Base-by-base conservation (phyloP, 2,797 vertebrate species). In the Eospalax fontanierii region DNA sequence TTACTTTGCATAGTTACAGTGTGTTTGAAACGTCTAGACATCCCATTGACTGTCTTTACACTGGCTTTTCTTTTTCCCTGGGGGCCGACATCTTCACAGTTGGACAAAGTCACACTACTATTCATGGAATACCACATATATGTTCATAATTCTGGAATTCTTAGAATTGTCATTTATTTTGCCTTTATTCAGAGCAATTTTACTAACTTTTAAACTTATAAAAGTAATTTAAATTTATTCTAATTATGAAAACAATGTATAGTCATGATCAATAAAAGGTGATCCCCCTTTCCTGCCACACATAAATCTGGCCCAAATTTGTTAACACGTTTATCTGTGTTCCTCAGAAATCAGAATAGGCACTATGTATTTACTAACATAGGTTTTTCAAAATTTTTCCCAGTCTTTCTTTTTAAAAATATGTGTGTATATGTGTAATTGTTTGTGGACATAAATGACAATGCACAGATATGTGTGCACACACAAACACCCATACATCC, bases 251-350 rank as follows among this genome's bases (percentile, higher is more conserved):
- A 16, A 87, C 33, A 63, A 46, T n/a, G 1, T 1, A 75, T 61
- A 87, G 12, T 40, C 19, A 22, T 59, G 24, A 28, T 59, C 26
- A 59, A 21, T 73, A 61, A 50, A 75, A 19, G 4, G 0, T 38
- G 10, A 38, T 71, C n/a, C 21, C 0, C n/a, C 0, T 6, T 11
- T 28, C 4, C 70, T n/a, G n/a, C n/a, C n/a, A n/a, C n/a, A n/a
- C n/a, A n/a, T n/a, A n/a, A n/a, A 3, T 73, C 5, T 73, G 10
- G 14, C 46, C 3, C 65, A 90, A 89, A 30, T 71, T 19, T 26
- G 73, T 81, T 43, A 84, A 40, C 30, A 30, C 0, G 10, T 54
- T 61, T 71, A 28, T 9, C 6, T 50, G 30, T 46, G 38, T 26
- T 74, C 3, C 14, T n/a, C 15, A 4, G n/a, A 66, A 46, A 12